Conservation (phyloP, 2,888 invertebrate species). For the Ormyrus pomaceus region DNA sequence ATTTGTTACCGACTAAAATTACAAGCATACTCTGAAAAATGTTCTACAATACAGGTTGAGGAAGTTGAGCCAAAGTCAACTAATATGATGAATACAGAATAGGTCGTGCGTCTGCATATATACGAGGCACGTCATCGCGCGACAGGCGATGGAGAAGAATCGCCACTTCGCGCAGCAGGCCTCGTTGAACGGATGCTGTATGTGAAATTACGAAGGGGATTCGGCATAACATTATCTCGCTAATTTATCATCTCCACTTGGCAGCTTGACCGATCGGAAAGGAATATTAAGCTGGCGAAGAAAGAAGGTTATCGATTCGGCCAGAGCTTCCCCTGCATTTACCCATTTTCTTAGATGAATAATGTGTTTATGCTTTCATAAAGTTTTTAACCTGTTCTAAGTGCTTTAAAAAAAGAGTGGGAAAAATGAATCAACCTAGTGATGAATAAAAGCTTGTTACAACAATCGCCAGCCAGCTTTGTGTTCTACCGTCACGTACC, state of each 20-base stretch:
- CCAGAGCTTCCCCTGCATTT: neutral
- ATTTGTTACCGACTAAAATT: no score
- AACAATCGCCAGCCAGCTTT: no score
- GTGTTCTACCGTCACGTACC: no score
- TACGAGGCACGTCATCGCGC: neutral
- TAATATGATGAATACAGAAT: no score
- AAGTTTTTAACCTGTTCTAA: neutral
- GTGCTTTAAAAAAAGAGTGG: neutral
- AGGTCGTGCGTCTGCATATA: no score
- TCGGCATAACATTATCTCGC: conserved; percentile 15
- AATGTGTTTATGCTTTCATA: neutral
- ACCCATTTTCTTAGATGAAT: neutral
- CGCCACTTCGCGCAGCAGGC: no score
- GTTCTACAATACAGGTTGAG: no score
- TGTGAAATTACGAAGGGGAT: conserved; percentile 24
- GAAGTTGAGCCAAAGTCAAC: no score
- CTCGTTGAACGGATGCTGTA: neutral
- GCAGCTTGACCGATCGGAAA: conserved; percentile 19
- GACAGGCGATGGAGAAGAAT: conserved; percentile 13
- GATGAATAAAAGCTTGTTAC: no score
- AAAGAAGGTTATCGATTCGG: neutral
- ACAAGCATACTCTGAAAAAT: no score
- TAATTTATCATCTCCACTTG: conserved; percentile 33
- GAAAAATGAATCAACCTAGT: no score
- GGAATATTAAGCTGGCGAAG: neutral